A percentile compares a stretch with the other conserved stretches of the same genome.
These are phyloP conservation scores for Mythimna albipuncta DNA, from an alignment of 2,888 invertebrate genomes.

Conservation along the genomic window DNA sequence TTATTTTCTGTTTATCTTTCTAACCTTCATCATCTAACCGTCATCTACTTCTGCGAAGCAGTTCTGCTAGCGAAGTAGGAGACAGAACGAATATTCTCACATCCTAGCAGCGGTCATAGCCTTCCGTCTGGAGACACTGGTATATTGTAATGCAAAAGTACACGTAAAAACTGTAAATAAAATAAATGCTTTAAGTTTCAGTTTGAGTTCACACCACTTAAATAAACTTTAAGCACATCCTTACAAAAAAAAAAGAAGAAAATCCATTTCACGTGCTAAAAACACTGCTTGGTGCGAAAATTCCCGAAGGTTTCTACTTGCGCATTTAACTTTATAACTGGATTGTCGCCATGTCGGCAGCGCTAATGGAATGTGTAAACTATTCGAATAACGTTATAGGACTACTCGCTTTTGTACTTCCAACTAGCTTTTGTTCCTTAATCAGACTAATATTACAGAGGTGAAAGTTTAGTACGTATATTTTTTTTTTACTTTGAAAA, in stretches of 20 bases:
- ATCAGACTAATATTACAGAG: too few species aligned
- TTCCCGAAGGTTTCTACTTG: constrained; percentile 32
- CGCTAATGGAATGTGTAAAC: constrained; percentile 65
- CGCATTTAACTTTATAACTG: constrained; percentile 65
- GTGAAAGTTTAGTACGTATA: too few species aligned
- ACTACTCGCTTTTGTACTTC: constrained; percentile 32
- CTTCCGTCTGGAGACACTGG: too few species aligned
- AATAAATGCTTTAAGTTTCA: not conserved
- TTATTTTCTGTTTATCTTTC: too few species aligned
- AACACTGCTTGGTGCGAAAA: constrained; percentile 24
- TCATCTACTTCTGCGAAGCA: too few species aligned
- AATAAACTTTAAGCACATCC: not conserved
- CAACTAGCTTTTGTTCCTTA: constrained; percentile 16
- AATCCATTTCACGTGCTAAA: constrained; percentile 5
- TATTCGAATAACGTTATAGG: constrained; percentile 41
- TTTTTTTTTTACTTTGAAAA: too few species aligned
- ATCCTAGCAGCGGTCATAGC: too few species aligned
- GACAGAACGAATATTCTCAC: too few species aligned
- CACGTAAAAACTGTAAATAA: not conserved
- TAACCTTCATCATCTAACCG: too few species aligned
- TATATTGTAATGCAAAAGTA: not conserved
- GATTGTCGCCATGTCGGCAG: constrained; percentile 62
- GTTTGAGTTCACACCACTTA: not conserved
- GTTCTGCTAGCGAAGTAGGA: too few species aligned
- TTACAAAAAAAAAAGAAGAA: not conserved